Evolutionary conservation across 2,888 invertebrate genomes (phyloP), one percentile per base, ranked within the genome.

Genomic region (Idaea aversata): DNA sequence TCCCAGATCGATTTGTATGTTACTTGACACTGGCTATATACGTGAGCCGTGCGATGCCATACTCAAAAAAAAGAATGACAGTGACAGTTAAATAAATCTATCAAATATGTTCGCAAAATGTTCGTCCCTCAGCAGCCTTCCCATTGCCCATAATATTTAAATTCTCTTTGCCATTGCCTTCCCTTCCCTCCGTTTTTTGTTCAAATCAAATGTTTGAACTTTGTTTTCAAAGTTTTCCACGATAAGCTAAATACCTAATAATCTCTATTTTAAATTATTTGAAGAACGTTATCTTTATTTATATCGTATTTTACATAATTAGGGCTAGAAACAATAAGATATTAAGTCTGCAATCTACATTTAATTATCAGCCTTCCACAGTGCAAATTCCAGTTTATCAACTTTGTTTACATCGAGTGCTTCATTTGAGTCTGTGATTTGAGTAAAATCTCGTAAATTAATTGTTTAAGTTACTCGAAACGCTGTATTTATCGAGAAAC

Each of bases 321-420:
- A 13, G 47, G 13, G 47, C 6, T 47, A 47, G 47, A 47, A 47
- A 47, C 5, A 47, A 10, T 47, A 47, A 47, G 47, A 47, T 47
- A 25, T 25, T 25, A 47, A 47, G 47, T 47, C 47, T 47, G 47
- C 47, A 47, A 47, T 36, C 47, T 47, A 47, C 47, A 47, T 25
- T 25, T 13, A 47, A 47, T 47, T 47, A 47, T 47, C 47, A 47
- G 47, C 7, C 47, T 47, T 13, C 13, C 47, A 13, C 47, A 47
- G 47, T 47, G 47, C 47, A 47, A 47, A 47, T 59, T 59, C 59
- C 16, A 59, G 15, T 59, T 34, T 15, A 34, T 59, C 59, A 59
- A 59, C 25, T 34, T 59, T 62, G 15, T 16, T 15, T 35, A 16
- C 36, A 36, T n/a, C 35, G 38, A 61, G 10, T 25, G 38, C 15